A percentile compares a stretch with the other conserved stretches of the same genome.
These are phyloP conservation scores for Melanostoma mellinum DNA, from an alignment of 2,888 invertebrate genomes.

Conservation along the genomic window DNA sequence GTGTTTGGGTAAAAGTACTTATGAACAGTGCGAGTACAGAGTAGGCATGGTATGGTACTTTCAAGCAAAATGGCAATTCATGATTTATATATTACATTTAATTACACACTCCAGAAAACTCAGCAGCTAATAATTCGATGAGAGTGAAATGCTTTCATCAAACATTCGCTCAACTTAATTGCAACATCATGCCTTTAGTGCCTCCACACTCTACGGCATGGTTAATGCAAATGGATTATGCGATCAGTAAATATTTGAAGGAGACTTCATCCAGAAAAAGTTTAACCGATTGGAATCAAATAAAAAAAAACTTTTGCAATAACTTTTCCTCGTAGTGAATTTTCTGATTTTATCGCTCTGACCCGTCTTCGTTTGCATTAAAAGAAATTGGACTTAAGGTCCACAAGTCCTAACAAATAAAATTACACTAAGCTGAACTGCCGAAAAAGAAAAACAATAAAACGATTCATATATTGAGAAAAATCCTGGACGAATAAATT, in stretches of 20 bases:
- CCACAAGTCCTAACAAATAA: too few species aligned
- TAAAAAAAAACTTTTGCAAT: conserved; percentile 10
- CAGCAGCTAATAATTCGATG: conserved; percentile 38
- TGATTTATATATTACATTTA: conserved; percentile 59
- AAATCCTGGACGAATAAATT: too few species aligned
- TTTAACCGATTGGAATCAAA: conserved; percentile 21
- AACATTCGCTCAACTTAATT: conserved; percentile 20
- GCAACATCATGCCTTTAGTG: conserved; percentile 2
- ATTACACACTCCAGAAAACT: conserved; percentile 56
- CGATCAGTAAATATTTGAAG: neutral
- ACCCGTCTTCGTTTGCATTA: too few species aligned
- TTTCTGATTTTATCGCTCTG: neutral
- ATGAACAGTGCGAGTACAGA: neutral
- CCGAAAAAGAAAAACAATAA: too few species aligned
- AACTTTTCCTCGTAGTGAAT: conserved; percentile 10
- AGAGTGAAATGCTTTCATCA: conserved; percentile 4
- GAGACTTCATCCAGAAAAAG: conserved; percentile 1
- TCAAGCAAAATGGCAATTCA: conserved; percentile 5
- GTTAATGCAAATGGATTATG: neutral
- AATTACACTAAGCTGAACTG: too few species aligned
- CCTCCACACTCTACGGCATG: neutral
- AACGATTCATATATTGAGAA: too few species aligned
- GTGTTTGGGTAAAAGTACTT: neutral
- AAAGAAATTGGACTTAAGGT: too few species aligned
- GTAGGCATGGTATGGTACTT: neutral